Conservation (phyloP, 2,113 vertebrate species). For the Sminthopsis crassicaudata region DNA sequence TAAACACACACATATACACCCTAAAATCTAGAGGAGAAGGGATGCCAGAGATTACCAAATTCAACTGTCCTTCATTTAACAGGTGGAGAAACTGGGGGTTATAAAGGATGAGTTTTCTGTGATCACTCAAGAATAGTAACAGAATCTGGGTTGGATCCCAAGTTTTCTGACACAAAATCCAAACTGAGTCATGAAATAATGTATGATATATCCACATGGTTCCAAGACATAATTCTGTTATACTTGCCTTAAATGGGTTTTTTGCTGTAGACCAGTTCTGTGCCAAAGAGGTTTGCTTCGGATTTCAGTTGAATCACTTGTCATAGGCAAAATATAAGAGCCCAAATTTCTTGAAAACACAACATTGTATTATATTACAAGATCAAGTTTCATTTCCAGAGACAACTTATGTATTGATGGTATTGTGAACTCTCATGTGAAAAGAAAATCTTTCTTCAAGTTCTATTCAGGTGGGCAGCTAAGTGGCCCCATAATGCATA, state of each 20-base stretch:
- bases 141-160: neutral
- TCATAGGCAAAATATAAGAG: neutral
- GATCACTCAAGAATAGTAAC: neutral
- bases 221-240: neutral
- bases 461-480: neutral
- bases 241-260: too few species aligned
- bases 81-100: neutral
- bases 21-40: neutral
- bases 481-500: neutral
- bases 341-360: neutral
- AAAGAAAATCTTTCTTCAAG: neutral
- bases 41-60: neutral
- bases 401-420: neutral
- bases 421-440: neutral
- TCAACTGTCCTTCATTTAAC: neutral
- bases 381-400: neutral
- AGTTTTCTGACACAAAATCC: neutral
- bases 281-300: neutral
- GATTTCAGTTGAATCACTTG: neutral
- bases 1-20: too few species aligned
- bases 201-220: neutral
- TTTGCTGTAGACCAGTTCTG: neutral
- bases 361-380: neutral
- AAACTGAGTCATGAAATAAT: neutral
- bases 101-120: neutral